phyloP scores from a whole-genome alignment of 2,888 invertebrate genomes.

The Tricholauxania praeusta region DNA sequence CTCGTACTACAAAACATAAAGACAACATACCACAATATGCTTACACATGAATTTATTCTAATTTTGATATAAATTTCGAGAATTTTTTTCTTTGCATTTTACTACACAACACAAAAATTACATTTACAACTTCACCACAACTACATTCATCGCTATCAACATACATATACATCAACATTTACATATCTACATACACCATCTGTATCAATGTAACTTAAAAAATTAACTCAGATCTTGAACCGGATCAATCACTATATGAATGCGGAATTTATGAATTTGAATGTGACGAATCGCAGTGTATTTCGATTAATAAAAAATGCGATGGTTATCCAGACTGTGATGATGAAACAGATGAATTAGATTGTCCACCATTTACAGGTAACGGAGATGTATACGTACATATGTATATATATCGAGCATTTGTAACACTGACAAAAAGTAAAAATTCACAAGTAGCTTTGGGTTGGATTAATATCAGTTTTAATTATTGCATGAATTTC shows the following conservation, averaged over 20 bases:
- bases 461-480: no score
- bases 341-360: conserved; percentile 74
- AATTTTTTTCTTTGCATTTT: neutral
- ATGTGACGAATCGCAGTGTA: conserved; percentile 64
- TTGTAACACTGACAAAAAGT: no score
- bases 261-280: conserved; percentile 66
- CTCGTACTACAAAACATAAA: no score
- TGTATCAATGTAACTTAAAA: conserved; percentile 14
- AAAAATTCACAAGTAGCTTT: no score
- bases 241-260: conserved; percentile 56
- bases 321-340: conserved; percentile 73
- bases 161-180: conserved; percentile 17
- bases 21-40: no score
- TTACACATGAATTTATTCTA: no score
- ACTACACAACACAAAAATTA: conserved; percentile 13
- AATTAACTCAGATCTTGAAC: conserved; percentile 52
- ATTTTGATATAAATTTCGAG: neutral
- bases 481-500: no score
- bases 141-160: conserved; percentile 26
- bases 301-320: conserved; percentile 72
- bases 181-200: conserved; percentile 5
- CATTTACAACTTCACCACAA: conserved; percentile 15
- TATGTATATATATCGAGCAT: no score
- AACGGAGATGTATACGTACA: conserved; percentile 44
- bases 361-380: conserved; percentile 66